These are phyloP conservation scores for Pseudoatta argentina DNA, from an alignment of 1,140 invertebrate species.

Conservation along the genomic window DNA sequence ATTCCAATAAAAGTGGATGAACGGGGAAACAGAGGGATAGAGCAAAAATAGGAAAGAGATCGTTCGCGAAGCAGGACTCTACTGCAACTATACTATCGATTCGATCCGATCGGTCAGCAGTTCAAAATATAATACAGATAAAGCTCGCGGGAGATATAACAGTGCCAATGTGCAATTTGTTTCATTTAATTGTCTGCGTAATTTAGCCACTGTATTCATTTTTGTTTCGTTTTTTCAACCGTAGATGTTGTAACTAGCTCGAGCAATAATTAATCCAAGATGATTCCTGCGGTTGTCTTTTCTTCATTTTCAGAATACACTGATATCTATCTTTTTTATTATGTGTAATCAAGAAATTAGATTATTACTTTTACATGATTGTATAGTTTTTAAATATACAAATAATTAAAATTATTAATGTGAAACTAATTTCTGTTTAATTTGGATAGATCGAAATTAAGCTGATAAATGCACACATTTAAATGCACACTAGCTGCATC, in stretches of 20 bases:
- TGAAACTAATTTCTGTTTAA: constrained; percentile 34
- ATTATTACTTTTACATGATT: background rate
- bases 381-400: background rate
- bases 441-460: constrained; percentile 41
- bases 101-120: constrained; percentile 22
- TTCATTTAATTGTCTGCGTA: constrained; percentile 26
- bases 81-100: background rate
- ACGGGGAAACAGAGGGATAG: constrained; percentile 28
- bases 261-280: background rate
- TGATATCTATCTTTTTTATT: background rate
- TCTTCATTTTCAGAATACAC: background rate
- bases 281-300: background rate
- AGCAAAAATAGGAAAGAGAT: constrained; percentile 29
- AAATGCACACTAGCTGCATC: background rate
- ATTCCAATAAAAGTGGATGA: constrained; percentile 62
- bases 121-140: constrained; percentile 26
- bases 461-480: constrained; percentile 4
- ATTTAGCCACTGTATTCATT: constrained; percentile 5
- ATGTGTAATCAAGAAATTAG: background rate
- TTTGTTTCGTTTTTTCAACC: constrained; percentile 7
- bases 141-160: constrained; percentile 6
- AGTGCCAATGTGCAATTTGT: constrained; percentile 9
- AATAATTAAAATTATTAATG: constrained; percentile 22
- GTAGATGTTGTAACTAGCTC: background rate
- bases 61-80: constrained; percentile 22